Evolutionary conservation across 2,113 vertebrate genomes (phyloP).

Genomic region (Hydropotes inermis): DNA sequence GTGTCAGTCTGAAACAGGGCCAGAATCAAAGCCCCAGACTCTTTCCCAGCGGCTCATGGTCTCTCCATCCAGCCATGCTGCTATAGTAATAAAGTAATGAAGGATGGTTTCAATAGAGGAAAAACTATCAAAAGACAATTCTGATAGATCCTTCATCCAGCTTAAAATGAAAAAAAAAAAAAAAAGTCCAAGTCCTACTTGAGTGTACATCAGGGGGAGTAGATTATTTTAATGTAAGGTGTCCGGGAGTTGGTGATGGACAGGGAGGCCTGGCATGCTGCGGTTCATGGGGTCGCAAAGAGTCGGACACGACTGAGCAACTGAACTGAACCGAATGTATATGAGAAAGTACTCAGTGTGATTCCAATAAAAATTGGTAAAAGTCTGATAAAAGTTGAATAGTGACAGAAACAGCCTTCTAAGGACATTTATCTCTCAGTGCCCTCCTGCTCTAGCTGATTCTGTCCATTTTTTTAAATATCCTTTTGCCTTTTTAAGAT

Average conservation of each 20-base stretch:
- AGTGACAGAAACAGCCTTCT: background rate
- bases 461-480: constrained; percentile 12
- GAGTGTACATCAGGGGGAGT: background rate
- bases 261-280: no score
- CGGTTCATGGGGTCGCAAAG: no score
- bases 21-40: background rate
- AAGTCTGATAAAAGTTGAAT: background rate
- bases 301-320: no score
- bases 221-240: background rate
- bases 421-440: background rate
- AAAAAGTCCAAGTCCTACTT: background rate
- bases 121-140: background rate
- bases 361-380: background rate
- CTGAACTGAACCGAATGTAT: background rate
- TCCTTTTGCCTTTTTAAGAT: constrained; percentile 29
- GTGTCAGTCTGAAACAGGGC: background rate
- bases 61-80: background rate
- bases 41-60: background rate
- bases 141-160: background rate
- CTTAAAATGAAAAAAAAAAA: background rate
- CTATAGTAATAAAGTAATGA: background rate
- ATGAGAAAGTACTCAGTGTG: background rate
- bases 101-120: background rate
- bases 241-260: no score
- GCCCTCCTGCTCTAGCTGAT: background rate